Evolutionary conservation across 2,797 vertebrate genomes (phyloP).

Genomic region (Characodon lateralis): DNA sequence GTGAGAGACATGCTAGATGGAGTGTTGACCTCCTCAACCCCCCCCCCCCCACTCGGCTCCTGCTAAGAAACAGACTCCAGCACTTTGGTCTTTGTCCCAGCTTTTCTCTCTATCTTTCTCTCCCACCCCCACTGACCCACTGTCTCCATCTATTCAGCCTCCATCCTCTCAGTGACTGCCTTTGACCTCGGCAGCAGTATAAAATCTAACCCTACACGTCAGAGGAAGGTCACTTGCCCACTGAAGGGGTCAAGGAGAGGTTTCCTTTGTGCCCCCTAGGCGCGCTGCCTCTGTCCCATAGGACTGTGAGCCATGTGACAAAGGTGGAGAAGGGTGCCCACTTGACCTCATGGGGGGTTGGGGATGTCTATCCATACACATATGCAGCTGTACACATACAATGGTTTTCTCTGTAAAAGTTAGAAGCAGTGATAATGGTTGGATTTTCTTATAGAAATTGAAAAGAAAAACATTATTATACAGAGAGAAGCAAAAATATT

Average conservation of each 20-base stretch:
- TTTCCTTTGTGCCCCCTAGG: conserved; percentile 45
- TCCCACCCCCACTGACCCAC: conserved; percentile 16
- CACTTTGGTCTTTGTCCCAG: conserved; percentile 48
- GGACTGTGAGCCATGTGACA: conserved; percentile 61
- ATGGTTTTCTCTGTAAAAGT: not conserved
- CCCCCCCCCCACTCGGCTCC: conserved; percentile 29
- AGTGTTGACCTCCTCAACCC: conserved; percentile 52
- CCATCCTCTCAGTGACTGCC: conserved; percentile 58
- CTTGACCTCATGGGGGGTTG: conserved; percentile 50
- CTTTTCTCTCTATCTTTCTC: conserved; percentile 32
- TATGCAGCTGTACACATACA: conserved; percentile 44
- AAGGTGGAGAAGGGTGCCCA: conserved; percentile 35
- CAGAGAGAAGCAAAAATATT: not conserved
- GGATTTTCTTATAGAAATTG: not conserved
- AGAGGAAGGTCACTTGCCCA: conserved; percentile 69
- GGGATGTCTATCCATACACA: conserved; percentile 38
- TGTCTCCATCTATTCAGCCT: conserved; percentile 50
- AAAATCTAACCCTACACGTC: conserved; percentile 67
- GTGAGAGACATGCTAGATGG: conserved; percentile 53
- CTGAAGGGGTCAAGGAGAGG: conserved; percentile 73
- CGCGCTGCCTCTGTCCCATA: conserved; percentile 49
- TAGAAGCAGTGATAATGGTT: not conserved
- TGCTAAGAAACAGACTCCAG: conserved; percentile 26
- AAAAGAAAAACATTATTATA: not conserved
- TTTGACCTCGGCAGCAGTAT: conserved; percentile 68